Percentiles rank a stretch among this genome's conserved stretches.
Conservation (phyloP, 2,113 vertebrate genomes). For the Mormyrus iriodes region DNA sequence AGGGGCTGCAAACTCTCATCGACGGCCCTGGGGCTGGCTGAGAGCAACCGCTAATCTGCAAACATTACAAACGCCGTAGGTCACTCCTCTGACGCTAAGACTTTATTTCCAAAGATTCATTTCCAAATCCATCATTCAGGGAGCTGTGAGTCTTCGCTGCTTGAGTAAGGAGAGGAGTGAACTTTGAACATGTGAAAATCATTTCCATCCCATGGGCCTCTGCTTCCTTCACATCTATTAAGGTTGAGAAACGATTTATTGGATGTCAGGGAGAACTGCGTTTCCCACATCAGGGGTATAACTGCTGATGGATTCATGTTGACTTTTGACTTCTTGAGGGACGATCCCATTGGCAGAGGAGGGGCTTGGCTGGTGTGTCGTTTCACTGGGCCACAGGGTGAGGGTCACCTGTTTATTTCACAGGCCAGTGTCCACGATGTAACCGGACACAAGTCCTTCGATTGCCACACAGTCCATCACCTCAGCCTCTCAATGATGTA, state of each 20-base stretch:
- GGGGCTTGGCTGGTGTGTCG: background rate
- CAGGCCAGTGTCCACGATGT: background rate
- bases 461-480: background rate
- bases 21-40: background rate
- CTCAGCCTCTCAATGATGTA: background rate
- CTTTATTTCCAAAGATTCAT: background rate
- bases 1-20: background rate
- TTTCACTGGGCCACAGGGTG: background rate
- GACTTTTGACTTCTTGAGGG: background rate
- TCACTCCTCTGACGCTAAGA: background rate
- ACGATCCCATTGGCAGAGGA: background rate
- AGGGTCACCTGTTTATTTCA: background rate
- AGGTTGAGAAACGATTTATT: background rate
- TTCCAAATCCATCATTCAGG: background rate
- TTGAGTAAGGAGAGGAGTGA: background rate
- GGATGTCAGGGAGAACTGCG: background rate
- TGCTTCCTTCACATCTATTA: background rate
- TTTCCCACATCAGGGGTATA: background rate
- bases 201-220: background rate
- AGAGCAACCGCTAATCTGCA: background rate
- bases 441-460: background rate
- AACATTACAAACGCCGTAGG: background rate
- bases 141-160: background rate
- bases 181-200: background rate
- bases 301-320: background rate